A percentile compares a stretch with the other conserved stretches of the same genome.
phyloP scores from a whole-genome alignment of 2,888 invertebrate species.

The Coenonympha glycerion region DNA sequence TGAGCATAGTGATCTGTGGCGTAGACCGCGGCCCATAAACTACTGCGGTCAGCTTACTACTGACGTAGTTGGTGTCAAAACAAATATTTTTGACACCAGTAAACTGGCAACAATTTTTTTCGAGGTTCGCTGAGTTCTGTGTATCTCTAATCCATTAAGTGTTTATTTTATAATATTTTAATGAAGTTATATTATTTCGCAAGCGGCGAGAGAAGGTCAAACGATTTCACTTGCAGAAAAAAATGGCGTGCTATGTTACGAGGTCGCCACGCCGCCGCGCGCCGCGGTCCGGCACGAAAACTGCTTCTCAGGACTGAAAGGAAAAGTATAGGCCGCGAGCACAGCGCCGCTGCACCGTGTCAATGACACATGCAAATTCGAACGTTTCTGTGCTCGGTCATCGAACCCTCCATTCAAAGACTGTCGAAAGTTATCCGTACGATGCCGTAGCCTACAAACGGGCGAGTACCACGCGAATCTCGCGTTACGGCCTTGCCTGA shows the following conservation, averaged over 20 bases:
- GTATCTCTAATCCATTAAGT: too few relatives aligned
- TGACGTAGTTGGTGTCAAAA: too few relatives aligned
- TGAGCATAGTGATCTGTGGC: too few relatives aligned
- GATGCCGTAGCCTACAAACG: constrained; percentile 52
- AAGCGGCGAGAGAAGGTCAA: constrained; percentile 31
- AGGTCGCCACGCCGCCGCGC: constrained; percentile 42
- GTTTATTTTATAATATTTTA: neutral
- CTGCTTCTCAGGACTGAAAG: constrained; percentile 67
- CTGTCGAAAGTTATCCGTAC: constrained; percentile 72
- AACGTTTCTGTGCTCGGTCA: constrained; percentile 63
- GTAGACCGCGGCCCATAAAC: too few relatives aligned
- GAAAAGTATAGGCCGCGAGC: constrained; percentile 59
- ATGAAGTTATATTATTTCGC: constrained; percentile 1
- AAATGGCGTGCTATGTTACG: constrained; percentile 49
- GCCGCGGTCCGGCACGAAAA: constrained; percentile 48
- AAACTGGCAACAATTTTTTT: too few relatives aligned
- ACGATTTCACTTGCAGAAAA: constrained; percentile 37
- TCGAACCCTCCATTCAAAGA: constrained; percentile 70
- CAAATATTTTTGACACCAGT: too few relatives aligned
- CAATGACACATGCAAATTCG: constrained; percentile 75
- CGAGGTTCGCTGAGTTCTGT: too few relatives aligned
- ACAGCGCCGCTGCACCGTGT: constrained; percentile 56
- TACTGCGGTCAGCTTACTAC: too few relatives aligned
- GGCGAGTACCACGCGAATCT: constrained; percentile 47
- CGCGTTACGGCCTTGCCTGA: constrained; percentile 43